These are phyloP conservation scores for Panzeria rudis DNA, from an alignment of 2,888 invertebrate species.

Conservation along the genomic window DNA sequence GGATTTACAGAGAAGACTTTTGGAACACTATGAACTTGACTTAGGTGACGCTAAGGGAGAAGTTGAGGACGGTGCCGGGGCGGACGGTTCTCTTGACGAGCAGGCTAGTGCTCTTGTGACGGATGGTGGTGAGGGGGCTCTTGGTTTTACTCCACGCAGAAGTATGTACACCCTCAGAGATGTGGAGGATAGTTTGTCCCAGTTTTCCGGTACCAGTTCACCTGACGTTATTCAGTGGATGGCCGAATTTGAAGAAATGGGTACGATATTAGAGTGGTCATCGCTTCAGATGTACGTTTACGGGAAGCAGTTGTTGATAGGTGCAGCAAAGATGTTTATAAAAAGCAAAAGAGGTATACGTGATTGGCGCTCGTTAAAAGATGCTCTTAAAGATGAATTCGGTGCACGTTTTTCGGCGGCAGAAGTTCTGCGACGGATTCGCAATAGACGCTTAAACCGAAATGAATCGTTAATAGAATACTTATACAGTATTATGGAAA, in stretches of 20 bases:
- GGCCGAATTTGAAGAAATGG: constrained; percentile 49
- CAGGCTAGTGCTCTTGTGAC: not conserved
- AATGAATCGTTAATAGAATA: constrained; percentile 60
- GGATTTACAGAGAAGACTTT: not conserved
- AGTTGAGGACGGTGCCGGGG: not conserved
- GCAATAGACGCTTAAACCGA: constrained; percentile 42
- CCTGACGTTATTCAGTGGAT: constrained; percentile 43
- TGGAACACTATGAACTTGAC: not conserved
- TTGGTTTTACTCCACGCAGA: not conserved
- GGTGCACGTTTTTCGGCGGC: constrained; percentile 40
- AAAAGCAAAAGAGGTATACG: constrained; percentile 30
- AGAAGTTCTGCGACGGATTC: constrained; percentile 49
- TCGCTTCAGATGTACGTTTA: too few relatives aligned
- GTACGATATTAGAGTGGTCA: constrained; percentile 45
- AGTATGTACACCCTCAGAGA: constrained; percentile 50
- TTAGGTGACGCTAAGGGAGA: too few relatives aligned
- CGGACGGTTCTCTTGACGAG: not conserved
- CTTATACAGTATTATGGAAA: constrained; percentile 58
- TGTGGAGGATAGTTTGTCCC: constrained; percentile 33
- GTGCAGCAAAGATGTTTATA: constrained; percentile 17
- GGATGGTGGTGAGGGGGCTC: not conserved
- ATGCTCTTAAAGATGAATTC: constrained; percentile 49
- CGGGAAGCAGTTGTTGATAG: constrained; percentile 47
- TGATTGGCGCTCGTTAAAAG: constrained; percentile 54
- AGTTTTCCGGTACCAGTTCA: constrained; percentile 31